phyloP scores from a whole-genome alignment of 1,140 invertebrate genomes.

The Papilio xuthus region DNA sequence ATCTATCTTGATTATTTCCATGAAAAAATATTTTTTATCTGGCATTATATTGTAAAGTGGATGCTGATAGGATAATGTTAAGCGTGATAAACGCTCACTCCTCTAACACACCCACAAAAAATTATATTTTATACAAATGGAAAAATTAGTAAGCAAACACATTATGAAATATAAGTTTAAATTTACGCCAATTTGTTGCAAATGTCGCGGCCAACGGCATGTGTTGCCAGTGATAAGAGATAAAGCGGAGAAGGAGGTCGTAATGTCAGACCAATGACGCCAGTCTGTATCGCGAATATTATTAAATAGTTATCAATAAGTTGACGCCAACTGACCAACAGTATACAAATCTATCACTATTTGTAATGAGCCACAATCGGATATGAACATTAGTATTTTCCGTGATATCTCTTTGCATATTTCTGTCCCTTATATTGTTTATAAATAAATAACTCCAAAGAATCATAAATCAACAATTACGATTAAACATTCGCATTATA shows the following conservation, averaged over 20 bases:
- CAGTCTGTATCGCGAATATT: background rate
- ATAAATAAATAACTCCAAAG: background rate
- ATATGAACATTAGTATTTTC: background rate
- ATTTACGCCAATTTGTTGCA: background rate
- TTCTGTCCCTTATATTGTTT: background rate
- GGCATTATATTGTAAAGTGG: background rate
- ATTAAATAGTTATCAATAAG: background rate
- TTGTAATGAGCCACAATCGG: background rate
- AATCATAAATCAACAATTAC: background rate
- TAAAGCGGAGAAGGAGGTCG: slow-evolving; percentile 7
- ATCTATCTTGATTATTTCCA: background rate
- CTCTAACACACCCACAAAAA: background rate
- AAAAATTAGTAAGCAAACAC: background rate
- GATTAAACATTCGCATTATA: background rate
- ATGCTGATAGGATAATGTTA: background rate
- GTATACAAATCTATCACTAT: background rate
- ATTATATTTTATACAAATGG: background rate
- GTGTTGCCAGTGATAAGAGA: slow-evolving; percentile 3
- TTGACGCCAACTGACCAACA: background rate
- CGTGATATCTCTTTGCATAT: background rate
- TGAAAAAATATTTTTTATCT: background rate
- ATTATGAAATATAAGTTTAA: slow-evolving; percentile 10
- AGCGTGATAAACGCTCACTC: background rate
- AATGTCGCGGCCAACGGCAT: background rate
- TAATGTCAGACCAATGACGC: slow-evolving; percentile 21